Base-by-base conservation (phyloP, 23 tunicate genomes). In the Trididemnum clinides region DNA sequence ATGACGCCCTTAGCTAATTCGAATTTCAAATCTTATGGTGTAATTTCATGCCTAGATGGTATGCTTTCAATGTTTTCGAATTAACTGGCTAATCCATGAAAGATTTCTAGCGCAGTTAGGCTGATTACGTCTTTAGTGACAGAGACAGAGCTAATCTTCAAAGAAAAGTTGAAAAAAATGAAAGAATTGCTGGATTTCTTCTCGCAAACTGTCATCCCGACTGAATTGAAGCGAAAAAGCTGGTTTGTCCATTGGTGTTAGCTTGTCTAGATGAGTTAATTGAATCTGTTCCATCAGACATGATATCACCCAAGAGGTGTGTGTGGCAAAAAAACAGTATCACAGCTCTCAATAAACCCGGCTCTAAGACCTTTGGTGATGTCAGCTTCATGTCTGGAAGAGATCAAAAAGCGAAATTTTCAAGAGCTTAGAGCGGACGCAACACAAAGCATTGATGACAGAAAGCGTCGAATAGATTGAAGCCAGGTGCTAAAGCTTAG, bases 371-470 rank as follows among this genome's bases (percentile, higher is more conserved):
- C 37, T 66, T 31, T 28, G 31, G 22, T 66, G 37, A 28, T 23
- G n/a, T 66, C 37, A 66, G 6, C 75, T 2, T 10, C 30, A 66
- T 37, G 75, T 37, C 75, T 66, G 75, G 75, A 66, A 31, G 10
- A 20, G 36, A 66, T 66, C 75, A 66, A 31, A 20, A 30, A 66
- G 22, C 37, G 37, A 59, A n/a, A 10, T 7, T 15, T 44, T 4
- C 6, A 4, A 29, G 75, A 66, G 12, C 75, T 15, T 4, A 32
- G 10, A 66, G 37, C 37, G 75, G 36, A 5, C 36, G 37, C 22
- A 66, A 66, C 37, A 74, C 80, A 74, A 74, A 74, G 26, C 31
- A 44, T 39, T 74, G 80, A 7, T 57, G 80, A 74, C 57, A 74
- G 80, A 74, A 74, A 22, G 18, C 57, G 57, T 74, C 80, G 38